Evolutionary conservation across 1,140 invertebrate species (phyloP), one percentile per base, ranked within the genome.

Genomic region (Liolophura sinensis): DNA sequence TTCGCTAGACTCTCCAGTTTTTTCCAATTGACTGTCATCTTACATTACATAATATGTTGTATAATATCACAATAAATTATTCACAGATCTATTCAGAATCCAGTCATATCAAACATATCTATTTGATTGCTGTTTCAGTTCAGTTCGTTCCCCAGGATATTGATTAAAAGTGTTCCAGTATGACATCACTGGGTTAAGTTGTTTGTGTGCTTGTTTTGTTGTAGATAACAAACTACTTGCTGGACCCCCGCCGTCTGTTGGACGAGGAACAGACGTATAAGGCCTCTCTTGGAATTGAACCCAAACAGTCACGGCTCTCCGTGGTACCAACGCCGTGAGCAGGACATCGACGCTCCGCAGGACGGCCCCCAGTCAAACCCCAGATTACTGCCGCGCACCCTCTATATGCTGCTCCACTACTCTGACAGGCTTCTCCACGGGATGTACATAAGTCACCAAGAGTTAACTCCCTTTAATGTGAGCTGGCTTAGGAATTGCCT

Each of bases 221-320:
- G 56, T 69, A 87, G 82, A 87, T 88, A 51, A 89, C 89, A 31
- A 90, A 89, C 73, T 97, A 96, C 80, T 84, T 97, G 6, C 82
- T 96, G 70, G 94, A 96, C 78, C 87, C 89, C 20, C 81, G 76
- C 22, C 73, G 82, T 22, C 85, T 94, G 16, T 85, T 95, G 54
- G 88, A 90, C 60, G 93, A 96, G 77, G 93, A 96, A 72, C 89
- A 93, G 71, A 87, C 95, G 22, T 96, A 95, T 84, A 88, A 89
- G 68, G 87, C 91, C 69, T 95, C 93, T 1, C 84, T 96, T 72
- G 90, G 92, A 73, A 90, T 96, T 67, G 94, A 96, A 84, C 94
- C 94, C 5, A 88, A 92, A 69, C 73, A 77, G 71, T 82, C 81
- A 24, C 69, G 77, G 46, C 66, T 82, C 55, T 82, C 80, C 22